Percentiles rank a stretch among this genome's conserved stretches.
These are phyloP conservation scores for Cochlearius cochlearius DNA, from an alignment of 2,113 vertebrate genomes.

Conservation along the genomic window DNA sequence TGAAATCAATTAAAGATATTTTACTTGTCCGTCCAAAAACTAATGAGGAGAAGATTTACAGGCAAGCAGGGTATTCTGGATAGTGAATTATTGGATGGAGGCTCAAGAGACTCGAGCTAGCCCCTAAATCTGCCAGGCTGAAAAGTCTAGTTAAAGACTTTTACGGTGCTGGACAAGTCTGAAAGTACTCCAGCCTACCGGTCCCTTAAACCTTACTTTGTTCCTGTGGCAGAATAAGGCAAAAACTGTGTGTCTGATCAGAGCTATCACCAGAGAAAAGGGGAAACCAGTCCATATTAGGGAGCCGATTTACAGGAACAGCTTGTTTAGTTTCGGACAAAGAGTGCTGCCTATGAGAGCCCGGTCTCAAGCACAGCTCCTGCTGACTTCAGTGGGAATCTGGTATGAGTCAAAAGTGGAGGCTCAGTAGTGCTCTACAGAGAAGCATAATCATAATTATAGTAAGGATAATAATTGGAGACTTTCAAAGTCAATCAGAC, in stretches of 20 bases:
- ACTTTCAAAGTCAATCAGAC: conserved; percentile 49
- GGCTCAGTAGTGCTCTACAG: background rate
- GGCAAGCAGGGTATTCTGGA: background rate
- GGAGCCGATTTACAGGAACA: conserved; percentile 39
- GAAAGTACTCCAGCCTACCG: background rate
- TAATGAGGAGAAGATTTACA: background rate
- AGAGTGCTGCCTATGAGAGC: background rate
- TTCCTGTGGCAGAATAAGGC: background rate
- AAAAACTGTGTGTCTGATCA: background rate
- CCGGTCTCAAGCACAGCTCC: background rate
- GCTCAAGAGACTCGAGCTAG: background rate
- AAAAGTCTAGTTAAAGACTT: background rate
- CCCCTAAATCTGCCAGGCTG: background rate
- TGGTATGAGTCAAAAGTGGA: conserved; percentile 46
- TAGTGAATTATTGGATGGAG: background rate
- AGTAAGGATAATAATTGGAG: background rate
- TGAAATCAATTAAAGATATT: conserved; percentile 14
- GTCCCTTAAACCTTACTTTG: background rate
- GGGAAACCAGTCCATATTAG: background rate
- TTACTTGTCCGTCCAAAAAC: background rate
- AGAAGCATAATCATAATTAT: conserved; percentile 24
- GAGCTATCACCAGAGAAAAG: background rate
- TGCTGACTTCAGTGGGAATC: conserved; percentile 47
- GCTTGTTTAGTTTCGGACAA: background rate
- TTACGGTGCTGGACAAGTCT: background rate